Percentiles rank a stretch among this genome's conserved stretches.
These are phyloP conservation scores for Lerema accius DNA, from an alignment of 1,140 invertebrate genomes.

Conservation along the genomic window DNA sequence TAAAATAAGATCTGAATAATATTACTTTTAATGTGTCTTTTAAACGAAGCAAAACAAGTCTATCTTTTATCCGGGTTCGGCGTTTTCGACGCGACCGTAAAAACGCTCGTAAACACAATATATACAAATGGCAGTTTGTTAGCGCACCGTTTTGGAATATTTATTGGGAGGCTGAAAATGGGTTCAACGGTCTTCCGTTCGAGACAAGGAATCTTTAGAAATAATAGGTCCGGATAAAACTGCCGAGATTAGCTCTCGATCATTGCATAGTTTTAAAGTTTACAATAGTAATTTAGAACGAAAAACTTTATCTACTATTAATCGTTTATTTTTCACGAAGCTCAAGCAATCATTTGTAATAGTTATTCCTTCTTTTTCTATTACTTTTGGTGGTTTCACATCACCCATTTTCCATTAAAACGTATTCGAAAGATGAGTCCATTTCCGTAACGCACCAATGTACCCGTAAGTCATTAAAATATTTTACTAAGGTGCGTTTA, in stretches of 20 bases:
- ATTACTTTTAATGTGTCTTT: background rate
- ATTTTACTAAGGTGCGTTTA: conserved; percentile 41
- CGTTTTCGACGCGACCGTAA: conserved; percentile 21
- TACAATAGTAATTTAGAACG: no score
- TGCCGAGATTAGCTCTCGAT: background rate
- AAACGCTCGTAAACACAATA: conserved; percentile 28
- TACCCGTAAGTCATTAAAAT: conserved; percentile 44
- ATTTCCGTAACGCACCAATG: conserved; percentile 8
- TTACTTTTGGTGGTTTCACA: background rate
- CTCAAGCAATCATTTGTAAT: no score
- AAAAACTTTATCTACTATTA: no score
- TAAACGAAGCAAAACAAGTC: background rate
- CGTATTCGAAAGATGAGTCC: background rate
- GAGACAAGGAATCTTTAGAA: conserved; percentile 8
- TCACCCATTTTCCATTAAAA: background rate
- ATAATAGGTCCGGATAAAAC: conserved; percentile 14
- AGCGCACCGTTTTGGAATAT: conserved; percentile 28
- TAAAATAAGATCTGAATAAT: background rate
- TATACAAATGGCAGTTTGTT: conserved; percentile 32
- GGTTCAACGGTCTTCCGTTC: conserved; percentile 25
- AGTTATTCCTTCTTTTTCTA: no score
- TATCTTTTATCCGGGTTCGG: conserved; percentile 12
- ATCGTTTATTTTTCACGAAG: no score
- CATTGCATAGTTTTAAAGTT: no score
- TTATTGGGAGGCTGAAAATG: conserved; percentile 25